phyloP scores from a whole-genome alignment of 2,888 invertebrate genomes.

The Cyclophora albipunctata region DNA sequence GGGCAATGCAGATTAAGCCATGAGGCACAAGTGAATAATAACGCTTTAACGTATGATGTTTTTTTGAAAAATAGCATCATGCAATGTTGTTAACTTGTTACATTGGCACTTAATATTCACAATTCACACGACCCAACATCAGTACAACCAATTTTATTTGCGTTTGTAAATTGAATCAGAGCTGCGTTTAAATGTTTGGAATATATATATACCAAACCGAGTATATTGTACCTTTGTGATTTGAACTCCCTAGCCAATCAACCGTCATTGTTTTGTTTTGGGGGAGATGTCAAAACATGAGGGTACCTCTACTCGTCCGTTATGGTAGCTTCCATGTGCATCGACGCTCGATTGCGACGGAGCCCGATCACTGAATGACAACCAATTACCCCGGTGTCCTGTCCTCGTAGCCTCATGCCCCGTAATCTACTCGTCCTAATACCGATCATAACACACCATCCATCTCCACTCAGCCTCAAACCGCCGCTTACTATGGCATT shows the following conservation, averaged over 20 bases:
- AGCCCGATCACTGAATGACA: slow-evolving; percentile 54
- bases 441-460: neutral
- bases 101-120: too few relatives aligned
- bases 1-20: too few relatives aligned
- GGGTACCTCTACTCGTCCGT: neutral
- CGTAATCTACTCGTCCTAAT: slow-evolving; percentile 13
- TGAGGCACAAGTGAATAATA: too few relatives aligned
- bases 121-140: too few relatives aligned
- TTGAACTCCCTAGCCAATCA: slow-evolving; percentile 27
- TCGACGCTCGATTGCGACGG: slow-evolving; percentile 34
- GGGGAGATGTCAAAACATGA: slow-evolving; percentile 35
- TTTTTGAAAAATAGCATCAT: too few relatives aligned
- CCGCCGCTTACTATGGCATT: too few relatives aligned
- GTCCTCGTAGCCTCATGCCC: slow-evolving; percentile 47
- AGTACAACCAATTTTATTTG: neutral
- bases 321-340: slow-evolving; percentile 1
- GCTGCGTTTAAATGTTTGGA: too few relatives aligned
- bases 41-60: too few relatives aligned
- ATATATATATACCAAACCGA: neutral
- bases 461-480: slow-evolving; percentile 24
- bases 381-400: slow-evolving; percentile 64
- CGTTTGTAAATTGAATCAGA: neutral
- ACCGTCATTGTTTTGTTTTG: slow-evolving; percentile 44
- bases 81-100: too few relatives aligned
- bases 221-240: slow-evolving; percentile 3